These are phyloP conservation scores for Chelonus formosanus DNA, from an alignment of 2,888 invertebrate genomes.

Conservation along the genomic window DNA sequence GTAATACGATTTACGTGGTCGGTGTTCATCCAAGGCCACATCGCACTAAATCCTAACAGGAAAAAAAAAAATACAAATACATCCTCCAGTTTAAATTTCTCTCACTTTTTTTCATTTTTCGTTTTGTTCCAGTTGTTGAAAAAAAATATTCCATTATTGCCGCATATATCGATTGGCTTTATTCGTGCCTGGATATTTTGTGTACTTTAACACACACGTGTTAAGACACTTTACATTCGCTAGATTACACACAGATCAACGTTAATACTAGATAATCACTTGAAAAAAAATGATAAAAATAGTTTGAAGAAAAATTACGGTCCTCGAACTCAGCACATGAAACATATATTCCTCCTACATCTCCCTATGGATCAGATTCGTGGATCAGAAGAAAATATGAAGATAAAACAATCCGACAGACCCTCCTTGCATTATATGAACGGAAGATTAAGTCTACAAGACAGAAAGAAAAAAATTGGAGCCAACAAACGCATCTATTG, in stretches of 20 bases:
- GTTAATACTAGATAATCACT: constrained; percentile 11
- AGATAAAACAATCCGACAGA: constrained; percentile 52
- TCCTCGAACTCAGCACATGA: too few species aligned
- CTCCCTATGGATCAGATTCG: too few species aligned
- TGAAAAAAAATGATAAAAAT: neutral
- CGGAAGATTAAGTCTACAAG: constrained; percentile 57
- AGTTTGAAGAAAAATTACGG: constrained; percentile 1
- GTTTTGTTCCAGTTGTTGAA: neutral
- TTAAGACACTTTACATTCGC: neutral
- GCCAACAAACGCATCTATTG: constrained; percentile 43
- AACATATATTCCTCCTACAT: too few species aligned
- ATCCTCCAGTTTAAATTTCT: constrained; percentile 3
- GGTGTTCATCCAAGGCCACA: constrained; percentile 33
- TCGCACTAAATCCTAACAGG: constrained; percentile 33
- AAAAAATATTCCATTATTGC: too few species aligned
- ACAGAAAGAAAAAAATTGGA: constrained; percentile 10
- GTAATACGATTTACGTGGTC: constrained; percentile 64
- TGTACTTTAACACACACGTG: neutral
- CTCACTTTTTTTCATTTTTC: neutral
- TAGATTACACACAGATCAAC: constrained; percentile 4
- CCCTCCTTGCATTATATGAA: constrained; percentile 47
- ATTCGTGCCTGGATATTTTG: neutral
- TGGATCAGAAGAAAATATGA: constrained; percentile 49
- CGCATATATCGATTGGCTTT: neutral
- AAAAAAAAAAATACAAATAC: constrained; percentile 7